These are phyloP conservation scores for Scrobipalpa atriplicella DNA, from an alignment of 2,888 invertebrate genomes.

Conservation along the genomic window DNA sequence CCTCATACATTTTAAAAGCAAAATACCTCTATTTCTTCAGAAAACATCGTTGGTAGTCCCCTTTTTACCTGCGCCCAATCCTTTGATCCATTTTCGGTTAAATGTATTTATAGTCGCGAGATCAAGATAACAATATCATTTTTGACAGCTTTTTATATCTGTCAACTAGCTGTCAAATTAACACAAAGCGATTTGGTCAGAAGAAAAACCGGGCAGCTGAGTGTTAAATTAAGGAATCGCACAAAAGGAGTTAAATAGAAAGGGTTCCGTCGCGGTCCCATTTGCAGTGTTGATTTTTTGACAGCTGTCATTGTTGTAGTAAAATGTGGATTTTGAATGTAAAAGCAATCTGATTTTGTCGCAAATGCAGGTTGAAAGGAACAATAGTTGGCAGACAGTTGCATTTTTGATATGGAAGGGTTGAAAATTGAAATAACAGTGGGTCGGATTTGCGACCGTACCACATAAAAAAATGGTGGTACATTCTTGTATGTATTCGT, in stretches of 20 bases:
- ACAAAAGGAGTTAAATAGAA: constrained; percentile 47
- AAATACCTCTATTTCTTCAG: constrained; percentile 26
- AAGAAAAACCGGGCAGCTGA: constrained; percentile 62
- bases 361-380: constrained; percentile 23
- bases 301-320: constrained; percentile 57
- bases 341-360: constrained; percentile 48
- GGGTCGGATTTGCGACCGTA: not conserved
- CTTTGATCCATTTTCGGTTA: constrained; percentile 59
- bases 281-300: constrained; percentile 66
- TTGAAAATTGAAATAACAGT: constrained; percentile 25
- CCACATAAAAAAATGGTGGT: not conserved
- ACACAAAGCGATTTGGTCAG: constrained; percentile 61
- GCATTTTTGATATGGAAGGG: constrained; percentile 27
- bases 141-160: constrained; percentile 48
- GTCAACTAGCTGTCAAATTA: constrained; percentile 76
- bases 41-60: constrained; percentile 55
- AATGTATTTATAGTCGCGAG: constrained; percentile 44
- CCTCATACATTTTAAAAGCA: constrained; percentile 25
- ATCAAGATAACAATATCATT: constrained; percentile 61
- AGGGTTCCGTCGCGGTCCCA: constrained; percentile 50
- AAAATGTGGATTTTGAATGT: constrained; percentile 56
- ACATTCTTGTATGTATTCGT: no score
- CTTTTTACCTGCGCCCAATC: constrained; percentile 58
- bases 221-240: constrained; percentile 64
- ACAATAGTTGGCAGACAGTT: constrained; percentile 30